A percentile compares a stretch with the other conserved stretches of the same genome.
These are phyloP conservation scores for Propithecus coquereli DNA, from an alignment of 2,113 vertebrate species.

Conservation along the genomic window DNA sequence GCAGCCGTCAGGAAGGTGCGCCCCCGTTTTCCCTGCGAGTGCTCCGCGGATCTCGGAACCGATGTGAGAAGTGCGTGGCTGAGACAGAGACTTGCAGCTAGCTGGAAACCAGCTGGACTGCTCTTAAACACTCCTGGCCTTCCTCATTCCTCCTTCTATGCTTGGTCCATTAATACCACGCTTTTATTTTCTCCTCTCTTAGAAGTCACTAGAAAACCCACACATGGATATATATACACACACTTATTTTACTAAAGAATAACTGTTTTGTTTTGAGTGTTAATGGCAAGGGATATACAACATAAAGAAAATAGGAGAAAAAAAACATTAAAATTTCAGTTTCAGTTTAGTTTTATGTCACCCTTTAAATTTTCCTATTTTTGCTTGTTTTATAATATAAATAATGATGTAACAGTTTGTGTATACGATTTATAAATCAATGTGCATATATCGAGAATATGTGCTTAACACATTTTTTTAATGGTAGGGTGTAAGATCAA, in stretches of 20 bases:
- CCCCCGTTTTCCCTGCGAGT: background rate
- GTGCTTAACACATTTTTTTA: background rate
- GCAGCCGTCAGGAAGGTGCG: background rate
- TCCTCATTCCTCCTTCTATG: background rate
- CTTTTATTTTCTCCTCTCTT: constrained; percentile 29
- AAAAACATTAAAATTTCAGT: background rate
- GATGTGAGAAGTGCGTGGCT: background rate
- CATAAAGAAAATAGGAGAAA: background rate
- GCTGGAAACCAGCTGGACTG: background rate
- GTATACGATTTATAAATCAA: background rate
- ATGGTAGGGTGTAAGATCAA: background rate
- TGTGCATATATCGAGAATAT: background rate
- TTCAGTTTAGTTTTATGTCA: background rate
- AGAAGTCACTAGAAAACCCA: background rate
- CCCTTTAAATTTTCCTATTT: background rate
- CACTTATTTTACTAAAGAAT: background rate
- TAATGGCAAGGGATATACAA: background rate
- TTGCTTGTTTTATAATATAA: background rate
- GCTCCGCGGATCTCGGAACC: background rate
- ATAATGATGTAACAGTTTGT: background rate
- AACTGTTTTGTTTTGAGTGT: background rate
- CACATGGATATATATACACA: no score
- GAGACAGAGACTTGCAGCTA: background rate
- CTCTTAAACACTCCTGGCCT: background rate
- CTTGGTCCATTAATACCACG: background rate